Conservation (phyloP, 1,140 invertebrate genomes). For the Drosophila sucinea region DNA sequence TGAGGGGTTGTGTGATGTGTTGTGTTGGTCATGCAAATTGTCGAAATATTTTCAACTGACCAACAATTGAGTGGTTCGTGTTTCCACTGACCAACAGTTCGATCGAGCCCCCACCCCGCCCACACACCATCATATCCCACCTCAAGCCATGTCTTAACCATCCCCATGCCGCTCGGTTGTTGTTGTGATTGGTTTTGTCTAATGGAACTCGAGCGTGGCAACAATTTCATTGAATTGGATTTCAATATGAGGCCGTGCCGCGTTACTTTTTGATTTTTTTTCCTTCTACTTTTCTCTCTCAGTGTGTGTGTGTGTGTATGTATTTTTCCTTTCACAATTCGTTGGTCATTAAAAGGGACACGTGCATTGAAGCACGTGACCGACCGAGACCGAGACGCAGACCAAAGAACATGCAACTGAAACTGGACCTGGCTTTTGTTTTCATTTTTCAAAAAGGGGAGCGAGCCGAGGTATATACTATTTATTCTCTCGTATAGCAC, state of each 20-base stretch:
- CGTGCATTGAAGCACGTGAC: slow-evolving; percentile 80
- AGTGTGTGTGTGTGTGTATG: slow-evolving; percentile 23
- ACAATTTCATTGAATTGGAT: slow-evolving; percentile 81
- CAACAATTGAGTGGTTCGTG: slow-evolving; percentile 69
- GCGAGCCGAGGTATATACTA: neutral
- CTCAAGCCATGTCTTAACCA: neutral
- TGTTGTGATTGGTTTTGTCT: slow-evolving; percentile 82
- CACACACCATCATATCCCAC: slow-evolving; percentile 1
- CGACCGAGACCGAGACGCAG: slow-evolving; percentile 34
- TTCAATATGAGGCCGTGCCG: slow-evolving; percentile 63
- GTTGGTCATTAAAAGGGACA: slow-evolving; percentile 82
- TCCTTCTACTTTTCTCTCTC: slow-evolving; percentile 16
- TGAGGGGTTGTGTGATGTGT: neutral
- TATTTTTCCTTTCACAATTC: slow-evolving; percentile 66
- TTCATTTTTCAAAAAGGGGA: slow-evolving; percentile 13
- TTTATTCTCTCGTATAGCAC: slow-evolving; percentile 18
- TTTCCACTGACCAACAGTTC: slow-evolving; percentile 11
- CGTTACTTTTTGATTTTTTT: slow-evolving; percentile 15
- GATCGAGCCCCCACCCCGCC: neutral
- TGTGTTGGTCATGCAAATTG: slow-evolving; percentile 69
- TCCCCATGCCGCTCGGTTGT: slow-evolving; percentile 19
- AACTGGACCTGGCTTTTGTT: slow-evolving; percentile 60
- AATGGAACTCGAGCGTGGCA: slow-evolving; percentile 81
- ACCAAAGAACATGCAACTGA: slow-evolving; percentile 48
- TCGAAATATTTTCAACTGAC: slow-evolving; percentile 81